These are phyloP conservation scores for Hipposideros larvatus DNA, from an alignment of 2,797 vertebrate genomes.

Conservation along the genomic window DNA sequence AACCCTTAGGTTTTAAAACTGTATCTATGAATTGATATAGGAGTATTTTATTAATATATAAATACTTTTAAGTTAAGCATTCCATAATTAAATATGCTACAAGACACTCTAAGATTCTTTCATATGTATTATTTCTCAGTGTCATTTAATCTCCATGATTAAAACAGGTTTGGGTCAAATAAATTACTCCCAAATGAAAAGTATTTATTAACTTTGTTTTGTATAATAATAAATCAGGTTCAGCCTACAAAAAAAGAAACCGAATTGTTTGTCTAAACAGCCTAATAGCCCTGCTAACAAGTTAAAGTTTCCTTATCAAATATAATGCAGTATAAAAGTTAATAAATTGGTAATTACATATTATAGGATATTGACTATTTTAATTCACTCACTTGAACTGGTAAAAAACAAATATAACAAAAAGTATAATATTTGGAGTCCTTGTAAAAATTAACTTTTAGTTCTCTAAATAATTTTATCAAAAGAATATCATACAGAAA, in stretches of 20 bases:
- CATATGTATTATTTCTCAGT: constrained; percentile 3
- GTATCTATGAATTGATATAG: constrained; percentile 54
- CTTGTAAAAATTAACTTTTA: constrained; percentile 23
- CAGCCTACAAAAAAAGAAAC: constrained; percentile 65
- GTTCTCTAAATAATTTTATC: constrained; percentile 13
- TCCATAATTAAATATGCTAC: constrained; percentile 44
- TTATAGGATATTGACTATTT: not conserved
- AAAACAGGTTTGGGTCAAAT: constrained; percentile 65
- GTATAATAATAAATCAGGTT: constrained; percentile 74
- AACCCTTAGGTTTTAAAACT: not conserved
- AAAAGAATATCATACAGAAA: constrained; percentile 51
- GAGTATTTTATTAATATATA: constrained; percentile 38
- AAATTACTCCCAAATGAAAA: constrained; percentile 70
- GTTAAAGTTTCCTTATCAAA: constrained; percentile 9
- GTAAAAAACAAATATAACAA: constrained; percentile 54
- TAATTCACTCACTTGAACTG: constrained; percentile 31
- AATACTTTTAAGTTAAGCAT: constrained; percentile 57
- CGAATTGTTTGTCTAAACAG: constrained; percentile 59
- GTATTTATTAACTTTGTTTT: constrained; percentile 78
- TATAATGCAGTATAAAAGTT: constrained; percentile 31
- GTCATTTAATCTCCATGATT: constrained; percentile 69
- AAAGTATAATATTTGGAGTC: not conserved
- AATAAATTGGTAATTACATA: constrained; percentile 23
- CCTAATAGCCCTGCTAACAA: not conserved
- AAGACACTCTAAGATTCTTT: not conserved